Evolutionary conservation across 1,140 invertebrate genomes (phyloP), one percentile per base, ranked within the genome.

Genomic region (Musca vetustissima): DNA sequence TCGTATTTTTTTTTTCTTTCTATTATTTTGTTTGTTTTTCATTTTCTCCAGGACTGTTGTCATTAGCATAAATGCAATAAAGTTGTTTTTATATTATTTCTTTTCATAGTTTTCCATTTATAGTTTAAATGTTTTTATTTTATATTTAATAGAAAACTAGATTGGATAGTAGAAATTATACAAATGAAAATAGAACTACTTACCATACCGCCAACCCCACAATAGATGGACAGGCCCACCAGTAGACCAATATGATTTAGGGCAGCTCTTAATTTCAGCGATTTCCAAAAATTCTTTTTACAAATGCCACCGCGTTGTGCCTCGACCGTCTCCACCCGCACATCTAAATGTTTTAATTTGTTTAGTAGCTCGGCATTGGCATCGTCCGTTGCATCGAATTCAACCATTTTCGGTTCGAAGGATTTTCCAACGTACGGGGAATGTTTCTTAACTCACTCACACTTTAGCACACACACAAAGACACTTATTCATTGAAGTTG

Each of bases 201-300:
- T 85, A 92, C 91, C 86, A 91, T 80, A 73, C 91, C 91, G 68
- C 91, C 91, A 57, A 89, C 85, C 22, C 86, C 87, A 1, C 90
- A 92, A 73, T 92, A 93, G 32, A 90, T 77, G 85, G 90, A 91
- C 14, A 93, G 83, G 0, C 88, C 87, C 17, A 91, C 83, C 66
- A 92, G 84, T 53, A 93, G 79, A 19, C 90, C 90, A 19, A 90
- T 81, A 72, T 92, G 91, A 66, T 90, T 88, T 48, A 90, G 75
- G 13, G 88, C 87, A 17, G 86, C 84, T 77, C 89, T 88, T 75
- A 77, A 79, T 72, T 80, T 80, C 13, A 80, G 50, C 6, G 77
- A 76, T 66, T 81, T 79, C 77, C 80, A 81, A 64, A 73, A 81
- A 70, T 72, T 64, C 50, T 69, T 69, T 32, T 71, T 73, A 8